Conservation (phyloP, 1,140 invertebrate genomes). For the Alviniconcha marisindica region DNA sequence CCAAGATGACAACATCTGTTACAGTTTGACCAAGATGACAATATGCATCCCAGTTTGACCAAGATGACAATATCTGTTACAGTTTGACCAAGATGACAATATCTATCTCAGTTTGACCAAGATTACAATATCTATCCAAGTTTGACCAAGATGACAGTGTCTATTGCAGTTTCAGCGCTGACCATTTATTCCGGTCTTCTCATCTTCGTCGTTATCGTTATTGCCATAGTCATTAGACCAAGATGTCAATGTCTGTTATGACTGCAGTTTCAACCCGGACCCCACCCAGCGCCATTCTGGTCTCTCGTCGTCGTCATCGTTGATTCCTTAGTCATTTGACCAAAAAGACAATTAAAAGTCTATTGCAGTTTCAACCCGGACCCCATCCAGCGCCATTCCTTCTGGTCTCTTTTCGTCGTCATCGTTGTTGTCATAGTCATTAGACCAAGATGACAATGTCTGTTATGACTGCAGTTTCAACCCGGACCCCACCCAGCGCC, state of each 20-base stretch:
- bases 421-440: too few species aligned
- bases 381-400: neutral
- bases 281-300: constrained; percentile 49
- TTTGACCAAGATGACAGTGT: neutral
- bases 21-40: neutral
- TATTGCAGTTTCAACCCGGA: constrained; percentile 20
- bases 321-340: neutral
- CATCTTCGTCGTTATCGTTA: too few species aligned
- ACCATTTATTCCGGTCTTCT: neutral
- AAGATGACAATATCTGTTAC: neutral
- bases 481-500: constrained; percentile 67
- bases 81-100: neutral
- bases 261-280: neutral
- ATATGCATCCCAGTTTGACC: neutral
- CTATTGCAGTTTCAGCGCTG: constrained; percentile 5
- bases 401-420: neutral
- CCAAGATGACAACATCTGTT: neutral
- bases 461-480: constrained; percentile 61
- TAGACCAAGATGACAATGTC: too few species aligned
- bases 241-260: neutral
- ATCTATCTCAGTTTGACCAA: neutral
- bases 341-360: too few species aligned
- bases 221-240: neutral
- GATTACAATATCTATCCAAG: neutral
- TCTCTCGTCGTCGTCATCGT: neutral